Percentiles rank a stretch among this genome's conserved stretches.
Conservation (phyloP, 1,140 invertebrate species). For the Brachionus angularis region DNA sequence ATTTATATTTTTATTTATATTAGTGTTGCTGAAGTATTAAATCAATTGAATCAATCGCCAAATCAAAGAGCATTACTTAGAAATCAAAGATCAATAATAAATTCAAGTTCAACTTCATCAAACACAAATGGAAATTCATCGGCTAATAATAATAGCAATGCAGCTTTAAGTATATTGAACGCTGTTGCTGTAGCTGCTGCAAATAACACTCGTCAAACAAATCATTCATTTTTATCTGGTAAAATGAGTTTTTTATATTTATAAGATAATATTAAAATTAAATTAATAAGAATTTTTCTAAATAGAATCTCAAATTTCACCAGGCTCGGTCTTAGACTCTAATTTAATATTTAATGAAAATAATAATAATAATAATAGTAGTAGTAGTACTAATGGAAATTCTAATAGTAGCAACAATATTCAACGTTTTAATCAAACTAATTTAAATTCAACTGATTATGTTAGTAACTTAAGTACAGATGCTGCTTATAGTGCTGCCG, state of each 20-base stretch:
- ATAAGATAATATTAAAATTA: too few species aligned
- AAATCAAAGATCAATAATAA: not conserved
- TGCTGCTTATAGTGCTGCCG: constrained; percentile 24
- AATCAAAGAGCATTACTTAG: constrained; percentile 33
- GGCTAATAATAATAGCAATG: constrained; percentile 5
- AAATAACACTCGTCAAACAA: not conserved
- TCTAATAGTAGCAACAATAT: too few species aligned
- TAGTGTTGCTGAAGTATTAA: constrained; percentile 44
- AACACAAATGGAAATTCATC: constrained; percentile 2
- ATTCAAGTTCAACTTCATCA: not conserved
- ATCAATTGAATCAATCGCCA: constrained; percentile 40
- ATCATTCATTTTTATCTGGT: constrained; percentile 24
- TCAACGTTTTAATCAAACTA: too few species aligned
- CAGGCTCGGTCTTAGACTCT: not conserved
- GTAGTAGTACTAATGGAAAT: too few species aligned
- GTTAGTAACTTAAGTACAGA: too few species aligned
- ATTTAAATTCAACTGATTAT: too few species aligned
- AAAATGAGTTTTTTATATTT: too few species aligned
- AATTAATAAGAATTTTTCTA: too few species aligned
- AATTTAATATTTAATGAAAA: too few species aligned
- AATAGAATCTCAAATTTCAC: constrained; percentile 35
- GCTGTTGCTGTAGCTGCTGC: not conserved
- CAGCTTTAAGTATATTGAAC: too few species aligned
- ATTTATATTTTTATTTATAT: too few species aligned
- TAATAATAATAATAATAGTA: too few species aligned